Evolutionary conservation across 2,113 vertebrate genomes (phyloP).

Genomic region (Tragelaphus imberbis): DNA sequence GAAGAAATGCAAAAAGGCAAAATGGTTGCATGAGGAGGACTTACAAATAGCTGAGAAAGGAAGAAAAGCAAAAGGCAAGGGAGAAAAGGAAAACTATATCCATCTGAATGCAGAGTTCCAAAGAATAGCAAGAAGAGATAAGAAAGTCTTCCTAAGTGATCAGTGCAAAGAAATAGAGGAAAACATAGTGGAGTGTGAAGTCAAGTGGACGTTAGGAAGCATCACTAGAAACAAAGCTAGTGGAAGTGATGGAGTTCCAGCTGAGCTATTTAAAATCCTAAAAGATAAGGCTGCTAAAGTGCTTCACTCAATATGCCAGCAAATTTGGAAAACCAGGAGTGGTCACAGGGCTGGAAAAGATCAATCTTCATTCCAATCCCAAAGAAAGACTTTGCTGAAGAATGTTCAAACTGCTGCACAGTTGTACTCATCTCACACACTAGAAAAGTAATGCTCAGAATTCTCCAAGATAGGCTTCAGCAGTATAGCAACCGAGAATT

Average conservation of each 20-base stretch:
- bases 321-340: background rate
- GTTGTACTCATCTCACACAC: background rate
- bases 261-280: background rate
- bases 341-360: background rate
- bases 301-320: background rate
- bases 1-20: background rate
- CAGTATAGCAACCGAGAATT: background rate
- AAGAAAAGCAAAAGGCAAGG: background rate
- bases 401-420: background rate
- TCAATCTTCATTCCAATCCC: background rate
- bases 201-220: background rate
- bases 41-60: background rate
- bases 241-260: background rate
- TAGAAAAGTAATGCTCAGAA: background rate
- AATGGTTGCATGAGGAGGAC: background rate
- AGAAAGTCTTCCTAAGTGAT: background rate
- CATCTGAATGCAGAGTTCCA: background rate
- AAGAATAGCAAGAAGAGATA: background rate
- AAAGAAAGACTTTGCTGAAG: background rate
- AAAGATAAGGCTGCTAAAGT: background rate
- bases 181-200: background rate
- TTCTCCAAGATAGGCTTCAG: background rate
- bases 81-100: background rate
- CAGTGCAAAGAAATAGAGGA: background rate
- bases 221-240: background rate